A percentile compares a stretch with the other conserved stretches of the same genome.
These are phyloP conservation scores for Rotaria macrura DNA, from an alignment of 2,888 invertebrate genomes.

Conservation along the genomic window DNA sequence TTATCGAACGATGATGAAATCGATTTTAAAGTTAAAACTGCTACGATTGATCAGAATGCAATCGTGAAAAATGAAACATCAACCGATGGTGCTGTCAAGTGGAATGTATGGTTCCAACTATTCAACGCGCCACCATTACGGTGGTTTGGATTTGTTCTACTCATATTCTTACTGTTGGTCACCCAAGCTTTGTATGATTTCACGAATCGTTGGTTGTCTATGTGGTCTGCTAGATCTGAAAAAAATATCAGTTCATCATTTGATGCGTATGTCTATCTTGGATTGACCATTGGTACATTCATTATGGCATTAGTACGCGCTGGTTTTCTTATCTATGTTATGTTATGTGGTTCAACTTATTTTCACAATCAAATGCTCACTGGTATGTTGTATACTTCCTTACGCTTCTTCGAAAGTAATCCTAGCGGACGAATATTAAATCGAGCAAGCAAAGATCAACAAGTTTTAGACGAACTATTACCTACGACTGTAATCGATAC, in stretches of 20 bases:
- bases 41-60: not conserved
- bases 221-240: not conserved
- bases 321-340: not conserved
- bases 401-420: conserved; percentile 17
- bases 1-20: not conserved
- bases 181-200: not conserved
- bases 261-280: not conserved
- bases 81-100: not conserved
- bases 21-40: not conserved
- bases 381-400: conserved; percentile 20
- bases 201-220: not conserved
- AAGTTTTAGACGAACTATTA: conserved; percentile 56
- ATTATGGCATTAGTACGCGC: not conserved
- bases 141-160: not conserved
- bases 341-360: conserved; percentile 59
- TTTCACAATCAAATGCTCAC: conserved; percentile 62
- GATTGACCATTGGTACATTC: not conserved
- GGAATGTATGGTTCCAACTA: not conserved
- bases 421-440: too few species aligned
- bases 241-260: not conserved
- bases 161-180: not conserved
- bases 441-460: conserved; percentile 73
- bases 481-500: conserved; percentile 51
- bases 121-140: not conserved
- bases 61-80: not conserved